phyloP scores from a whole-genome alignment of 2,797 vertebrate genomes.

The Hyperoplus lanceolatus region DNA sequence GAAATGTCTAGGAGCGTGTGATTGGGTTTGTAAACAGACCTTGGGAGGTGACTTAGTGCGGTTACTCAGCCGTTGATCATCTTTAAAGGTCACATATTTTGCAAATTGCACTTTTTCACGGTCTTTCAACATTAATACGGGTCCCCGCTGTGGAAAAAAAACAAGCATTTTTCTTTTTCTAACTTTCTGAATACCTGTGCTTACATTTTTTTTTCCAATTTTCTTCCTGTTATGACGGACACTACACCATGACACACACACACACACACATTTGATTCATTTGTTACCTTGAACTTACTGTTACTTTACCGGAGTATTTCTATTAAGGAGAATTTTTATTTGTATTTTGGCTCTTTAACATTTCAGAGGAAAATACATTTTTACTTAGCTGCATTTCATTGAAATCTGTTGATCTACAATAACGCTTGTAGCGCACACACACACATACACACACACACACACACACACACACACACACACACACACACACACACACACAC shows the following conservation, averaged over 20 bases:
- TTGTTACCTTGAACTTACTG: too few relatives aligned
- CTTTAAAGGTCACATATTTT: not conserved
- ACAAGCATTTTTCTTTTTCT: too few relatives aligned
- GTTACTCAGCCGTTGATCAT: not conserved
- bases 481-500: too few relatives aligned
- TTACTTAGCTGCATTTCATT: not conserved
- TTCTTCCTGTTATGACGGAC: too few relatives aligned
- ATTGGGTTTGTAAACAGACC: constrained; percentile 5
- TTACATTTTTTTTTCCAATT: too few relatives aligned
- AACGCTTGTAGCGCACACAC: not conserved
- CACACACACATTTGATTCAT: too few relatives aligned
- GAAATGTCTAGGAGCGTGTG: constrained; percentile 5
- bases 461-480: too few relatives aligned
- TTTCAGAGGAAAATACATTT: not conserved
- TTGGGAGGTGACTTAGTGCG: not conserved
- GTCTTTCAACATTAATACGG: too few relatives aligned
- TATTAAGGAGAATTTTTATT: not conserved
- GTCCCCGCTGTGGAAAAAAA: too few relatives aligned
- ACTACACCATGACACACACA: too few relatives aligned
- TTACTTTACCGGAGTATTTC: not conserved
- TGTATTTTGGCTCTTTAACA: not conserved
- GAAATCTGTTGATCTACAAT: not conserved
- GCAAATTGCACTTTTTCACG: not conserved
- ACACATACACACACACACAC: too few relatives aligned
- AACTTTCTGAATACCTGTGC: too few relatives aligned